phyloP scores from a whole-genome alignment of 2,888 invertebrate species.

The Pseudococcus longispinus region DNA sequence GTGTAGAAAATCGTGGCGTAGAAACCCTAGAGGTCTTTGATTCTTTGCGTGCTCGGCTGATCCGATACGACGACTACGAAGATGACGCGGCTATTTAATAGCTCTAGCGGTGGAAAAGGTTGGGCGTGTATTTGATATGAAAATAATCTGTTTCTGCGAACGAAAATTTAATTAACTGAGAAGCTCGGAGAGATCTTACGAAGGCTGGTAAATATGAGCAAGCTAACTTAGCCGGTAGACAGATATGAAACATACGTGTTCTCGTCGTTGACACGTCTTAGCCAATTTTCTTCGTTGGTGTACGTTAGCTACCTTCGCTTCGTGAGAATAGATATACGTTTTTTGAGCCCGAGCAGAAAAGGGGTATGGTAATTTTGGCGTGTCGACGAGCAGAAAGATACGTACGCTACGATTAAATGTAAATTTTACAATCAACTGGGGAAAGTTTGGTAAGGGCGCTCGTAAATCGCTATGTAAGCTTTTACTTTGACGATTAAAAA shows the following conservation, averaged over 20 bases:
- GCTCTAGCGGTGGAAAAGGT: not conserved
- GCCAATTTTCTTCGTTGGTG: not conserved
- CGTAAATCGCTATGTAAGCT: not conserved
- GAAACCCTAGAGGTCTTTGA: slow-evolving; percentile 1
- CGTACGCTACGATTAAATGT: not conserved
- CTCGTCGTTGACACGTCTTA: slow-evolving; percentile 13
- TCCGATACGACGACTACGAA: not conserved
- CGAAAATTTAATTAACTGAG: slow-evolving; percentile 6
- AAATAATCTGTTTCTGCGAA: slow-evolving; percentile 30
- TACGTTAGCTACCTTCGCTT: not conserved
- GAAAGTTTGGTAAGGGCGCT: not conserved
- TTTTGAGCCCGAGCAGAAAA: not conserved
- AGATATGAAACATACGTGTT: slow-evolving; percentile 12
- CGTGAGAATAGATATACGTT: not conserved
- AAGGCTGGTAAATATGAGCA: slow-evolving; percentile 1
- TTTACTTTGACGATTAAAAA: not conserved
- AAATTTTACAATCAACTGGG: not conserved
- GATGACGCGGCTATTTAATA: slow-evolving; percentile 1
- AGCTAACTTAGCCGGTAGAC: not conserved
- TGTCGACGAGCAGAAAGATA: not conserved
- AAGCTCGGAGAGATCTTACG: slow-evolving; percentile 12
- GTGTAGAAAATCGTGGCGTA: not conserved
- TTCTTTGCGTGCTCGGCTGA: slow-evolving; percentile 23
- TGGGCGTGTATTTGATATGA: slow-evolving; percentile 34
- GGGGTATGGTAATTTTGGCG: not conserved